A percentile compares a stretch with the other conserved stretches of the same genome.
phyloP scores from a whole-genome alignment of 2,113 vertebrate species.

The Elaphurus davidianus region DNA sequence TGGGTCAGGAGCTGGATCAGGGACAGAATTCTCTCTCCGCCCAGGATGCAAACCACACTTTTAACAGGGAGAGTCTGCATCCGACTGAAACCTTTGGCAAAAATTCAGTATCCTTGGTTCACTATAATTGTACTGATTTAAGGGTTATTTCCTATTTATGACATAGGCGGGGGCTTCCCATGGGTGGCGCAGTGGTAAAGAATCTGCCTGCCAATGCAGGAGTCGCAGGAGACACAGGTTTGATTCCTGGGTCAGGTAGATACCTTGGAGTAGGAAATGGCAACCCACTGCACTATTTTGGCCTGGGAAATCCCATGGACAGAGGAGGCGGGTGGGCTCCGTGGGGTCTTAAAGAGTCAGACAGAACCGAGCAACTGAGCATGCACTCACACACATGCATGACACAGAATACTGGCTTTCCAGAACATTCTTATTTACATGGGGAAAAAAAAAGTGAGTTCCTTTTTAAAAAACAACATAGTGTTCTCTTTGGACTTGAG shows the following conservation, averaged over 20 bases:
- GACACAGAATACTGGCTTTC: background rate
- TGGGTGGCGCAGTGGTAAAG: background rate
- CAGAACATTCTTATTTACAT: constrained; percentile 6
- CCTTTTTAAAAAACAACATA: background rate
- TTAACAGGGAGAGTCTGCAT: background rate
- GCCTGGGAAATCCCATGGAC: background rate
- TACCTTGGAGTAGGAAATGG: background rate
- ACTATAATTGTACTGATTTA: background rate
- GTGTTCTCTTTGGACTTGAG: background rate
- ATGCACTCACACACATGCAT: background rate
- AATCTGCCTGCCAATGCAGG: background rate
- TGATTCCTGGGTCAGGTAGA: background rate
- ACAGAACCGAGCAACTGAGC: background rate
- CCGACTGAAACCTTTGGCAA: background rate
- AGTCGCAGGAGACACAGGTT: background rate
- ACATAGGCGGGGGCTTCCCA: background rate
- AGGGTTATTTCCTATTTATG: background rate
- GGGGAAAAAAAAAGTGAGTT: background rate
- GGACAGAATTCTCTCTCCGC: background rate
- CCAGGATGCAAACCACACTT: background rate
- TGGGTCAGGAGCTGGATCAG: background rate
- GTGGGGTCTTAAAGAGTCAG: background rate
- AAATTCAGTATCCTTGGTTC: background rate
- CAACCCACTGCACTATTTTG: background rate
- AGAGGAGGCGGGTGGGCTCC: background rate